These are phyloP conservation scores for Neria commutata DNA, from an alignment of 2,888 invertebrate genomes.

Conservation along the genomic window DNA sequence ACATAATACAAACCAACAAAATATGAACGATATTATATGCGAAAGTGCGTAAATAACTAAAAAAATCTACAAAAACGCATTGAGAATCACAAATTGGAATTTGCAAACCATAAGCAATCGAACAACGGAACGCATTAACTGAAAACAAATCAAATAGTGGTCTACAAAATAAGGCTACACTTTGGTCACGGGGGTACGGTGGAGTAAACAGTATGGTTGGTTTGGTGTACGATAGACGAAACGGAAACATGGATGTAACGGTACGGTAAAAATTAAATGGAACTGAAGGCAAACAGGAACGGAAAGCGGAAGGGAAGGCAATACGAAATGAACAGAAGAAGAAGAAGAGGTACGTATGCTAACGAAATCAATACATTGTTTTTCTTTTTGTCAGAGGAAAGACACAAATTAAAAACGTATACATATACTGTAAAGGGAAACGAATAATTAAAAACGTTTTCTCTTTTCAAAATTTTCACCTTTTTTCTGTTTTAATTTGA, in stretches of 20 bases:
- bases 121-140: not conserved
- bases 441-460: not conserved
- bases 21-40: no score
- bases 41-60: not conserved
- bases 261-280: no score
- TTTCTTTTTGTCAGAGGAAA: conserved; percentile 1
- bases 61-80: not conserved
- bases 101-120: not conserved
- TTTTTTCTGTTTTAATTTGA: no score
- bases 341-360: not conserved
- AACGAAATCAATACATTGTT: not conserved
- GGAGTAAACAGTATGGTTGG: no score
- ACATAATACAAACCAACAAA: no score
- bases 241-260: no score
- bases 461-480: no score
- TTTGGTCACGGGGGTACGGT: no score
- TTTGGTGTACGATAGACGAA: no score
- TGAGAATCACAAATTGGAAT: not conserved
- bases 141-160: no score
- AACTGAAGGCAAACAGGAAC: not conserved
- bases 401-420: conserved; percentile 7
- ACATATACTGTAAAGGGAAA: conserved; percentile 5
- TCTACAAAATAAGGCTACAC: not conserved
- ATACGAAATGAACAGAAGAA: not conserved
- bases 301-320: not conserved